Conservation (phyloP, 2,113 vertebrate species). For the Tragelaphus strepsiceros region DNA sequence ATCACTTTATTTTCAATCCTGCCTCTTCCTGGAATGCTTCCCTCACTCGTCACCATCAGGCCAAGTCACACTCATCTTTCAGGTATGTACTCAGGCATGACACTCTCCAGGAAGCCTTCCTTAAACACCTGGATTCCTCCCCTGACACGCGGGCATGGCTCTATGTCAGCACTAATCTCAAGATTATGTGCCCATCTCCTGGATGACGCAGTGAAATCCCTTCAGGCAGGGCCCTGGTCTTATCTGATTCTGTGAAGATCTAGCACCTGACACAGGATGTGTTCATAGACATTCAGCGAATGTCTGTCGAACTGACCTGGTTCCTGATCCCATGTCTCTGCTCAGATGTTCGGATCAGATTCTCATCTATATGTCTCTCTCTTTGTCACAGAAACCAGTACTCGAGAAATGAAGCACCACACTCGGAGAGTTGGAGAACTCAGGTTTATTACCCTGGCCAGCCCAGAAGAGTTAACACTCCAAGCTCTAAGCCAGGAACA, state of each 20-base stretch:
- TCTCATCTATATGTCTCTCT: neutral
- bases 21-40: neutral
- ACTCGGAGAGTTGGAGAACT: neutral
- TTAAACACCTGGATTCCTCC: neutral
- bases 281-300: rapidly evolving
- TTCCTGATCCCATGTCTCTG: neutral
- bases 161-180: rapidly evolving
- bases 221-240: neutral
- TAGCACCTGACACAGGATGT: neutral
- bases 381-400: neutral
- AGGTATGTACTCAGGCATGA: neutral
- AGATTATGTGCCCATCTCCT: neutral
- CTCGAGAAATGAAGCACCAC: rapidly evolving
- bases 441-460: rapidly evolving
- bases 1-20: neutral
- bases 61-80: neutral
- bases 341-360: too few species aligned
- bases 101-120: neutral
- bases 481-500: neutral
- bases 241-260: neutral
- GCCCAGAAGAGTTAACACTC: neutral
- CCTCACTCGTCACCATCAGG: neutral
- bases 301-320: neutral
- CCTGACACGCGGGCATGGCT: neutral
- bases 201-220: neutral